A percentile compares a stretch with the other conserved stretches of the same genome.
phyloP scores from a whole-genome alignment of 2,797 vertebrate genomes.

The Cetoscarus ocellatus region DNA sequence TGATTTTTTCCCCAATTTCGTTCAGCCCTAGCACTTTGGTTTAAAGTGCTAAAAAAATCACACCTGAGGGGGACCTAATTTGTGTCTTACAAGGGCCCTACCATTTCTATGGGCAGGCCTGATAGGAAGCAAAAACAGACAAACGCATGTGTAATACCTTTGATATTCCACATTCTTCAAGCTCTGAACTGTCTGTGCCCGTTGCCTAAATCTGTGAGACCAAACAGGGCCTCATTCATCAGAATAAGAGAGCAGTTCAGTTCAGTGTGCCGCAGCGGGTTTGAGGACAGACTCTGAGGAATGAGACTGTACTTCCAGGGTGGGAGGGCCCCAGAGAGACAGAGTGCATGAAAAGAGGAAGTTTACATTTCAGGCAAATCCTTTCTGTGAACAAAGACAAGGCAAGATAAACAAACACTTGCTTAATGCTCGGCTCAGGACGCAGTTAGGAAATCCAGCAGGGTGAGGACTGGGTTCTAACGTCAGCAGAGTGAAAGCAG shows the following conservation, averaged over 20 bases:
- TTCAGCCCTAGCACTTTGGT: too few species aligned
- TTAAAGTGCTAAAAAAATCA: too few species aligned
- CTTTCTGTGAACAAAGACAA: conserved; percentile 75
- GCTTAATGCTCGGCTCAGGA: conserved; percentile 57
- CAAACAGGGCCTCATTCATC: conserved; percentile 80
- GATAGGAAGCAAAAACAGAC: conserved; percentile 29
- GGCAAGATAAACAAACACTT: conserved; percentile 73
- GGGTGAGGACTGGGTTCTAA: conserved; percentile 48
- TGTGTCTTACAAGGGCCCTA: too few species aligned
- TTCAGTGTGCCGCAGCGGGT: conserved; percentile 63
- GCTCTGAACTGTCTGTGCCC: conserved; percentile 68
- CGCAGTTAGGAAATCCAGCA: conserved; percentile 42
- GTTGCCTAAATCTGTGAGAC: conserved; percentile 68
- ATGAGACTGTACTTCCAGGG: conserved; percentile 70
- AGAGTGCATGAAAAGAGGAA: conserved; percentile 70
- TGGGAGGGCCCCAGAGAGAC: conserved; percentile 50
- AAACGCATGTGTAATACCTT: conserved; percentile 52
- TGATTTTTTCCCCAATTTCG: too few species aligned
- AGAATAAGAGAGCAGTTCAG: conserved; percentile 71
- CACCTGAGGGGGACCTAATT: too few species aligned
- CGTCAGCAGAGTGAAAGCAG: conserved; percentile 22
- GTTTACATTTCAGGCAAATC: conserved; percentile 80
- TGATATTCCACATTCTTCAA: conserved; percentile 71
- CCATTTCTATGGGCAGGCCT: too few species aligned
- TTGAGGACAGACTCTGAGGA: conserved; percentile 64